Base-by-base conservation (phyloP, 2,888 invertebrate species). In the Bembecia ichneumoniformis region DNA sequence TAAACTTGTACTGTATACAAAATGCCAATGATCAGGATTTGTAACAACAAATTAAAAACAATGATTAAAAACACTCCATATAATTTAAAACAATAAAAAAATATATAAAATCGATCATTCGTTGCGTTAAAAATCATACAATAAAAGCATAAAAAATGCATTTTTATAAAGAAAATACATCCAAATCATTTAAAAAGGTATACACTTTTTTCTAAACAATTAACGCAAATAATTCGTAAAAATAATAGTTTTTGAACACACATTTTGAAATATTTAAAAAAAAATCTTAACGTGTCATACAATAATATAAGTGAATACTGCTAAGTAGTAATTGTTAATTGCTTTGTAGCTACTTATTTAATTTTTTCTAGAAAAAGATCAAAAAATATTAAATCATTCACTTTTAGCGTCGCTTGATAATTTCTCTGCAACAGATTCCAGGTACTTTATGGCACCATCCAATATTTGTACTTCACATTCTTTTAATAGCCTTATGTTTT, bases 381-480 rank as follows among this genome's bases (percentile, higher is more conserved):
- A 46, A 14, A 14, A 28, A 49, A 49, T 36, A 3, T 28, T 36
- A 20, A 40, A 40, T 46, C 40, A 17, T 43, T 46, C 17, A 20
- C 4, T 28, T 28, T 28, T 28, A 9, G 9, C 55, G 1, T 45
- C 59, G 67, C 67, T 55, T 67, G 77, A 66, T 53, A 80, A 58
- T 61, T 74, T 71, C 51, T 68, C 55, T 60, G 81, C 49, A 53
- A 64, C 62, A 43, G 65, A 62, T 48, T 73, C 71, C 58, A 84
- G 63, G 65, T 81, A 77, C 55, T 71, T 66, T 53, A 87, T 82
- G 73, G 82, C 79, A 68, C 73, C 70, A 43, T 83, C 75, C 57
- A 87, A 59, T 56, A 82, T 80, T 75, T 80, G 75, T 67, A 82
- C 72, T 77, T 88, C 87, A 52, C 77, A 78, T 61, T 80, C 63